Evolutionary conservation across 2,113 vertebrate genomes (phyloP), one percentile per base, ranked within the genome.

Genomic region (Sinosuthora webbiana): DNA sequence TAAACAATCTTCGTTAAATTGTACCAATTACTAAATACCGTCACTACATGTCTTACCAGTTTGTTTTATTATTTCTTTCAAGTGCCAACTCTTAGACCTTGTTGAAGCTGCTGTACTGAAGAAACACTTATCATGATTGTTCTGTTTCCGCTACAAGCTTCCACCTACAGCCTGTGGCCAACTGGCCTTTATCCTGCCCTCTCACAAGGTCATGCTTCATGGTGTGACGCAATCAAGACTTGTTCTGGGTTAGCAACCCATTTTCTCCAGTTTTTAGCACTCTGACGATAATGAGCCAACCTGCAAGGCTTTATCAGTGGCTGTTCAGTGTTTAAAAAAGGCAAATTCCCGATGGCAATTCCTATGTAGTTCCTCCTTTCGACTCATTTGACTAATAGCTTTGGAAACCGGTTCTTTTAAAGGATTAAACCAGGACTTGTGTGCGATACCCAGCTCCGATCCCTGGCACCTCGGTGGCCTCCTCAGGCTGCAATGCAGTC

Each of bases 381-480:
- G 63, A 57, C 25, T 39, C 4, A 17, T 22, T 23, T 47, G 11
- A 37, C 12, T 35, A 70, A 35, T 0, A n/a, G 21, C 12, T 78
- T 74, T 28, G 13, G 33, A 42, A 83, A 73, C 6, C 1, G 9
- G 12, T 35, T 52, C 28, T 70, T 69, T 25, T 4, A 24, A 47
- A 57, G 63, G 23, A 65, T 39, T 53, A 56, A 56, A 17, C 8
- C 15, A 8, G 16, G 31, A 2, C 17, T 8, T 9, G 21, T 3
- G 11, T 6, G 17, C 3, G 21, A n/a, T 0, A 30, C 17, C 9
- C 23, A 10, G 41, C 18, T 37, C 15, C 35, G 22, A n/a, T 1
- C 8, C 7, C 31, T 1, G 14, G 22, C 37, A 27, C 24, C 42
- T 16, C 47, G 9, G 22, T 0, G 37, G 7, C 31, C 37, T 17